Conservation (phyloP, 2,797 vertebrate species). For the Gorsachius magnificus region DNA sequence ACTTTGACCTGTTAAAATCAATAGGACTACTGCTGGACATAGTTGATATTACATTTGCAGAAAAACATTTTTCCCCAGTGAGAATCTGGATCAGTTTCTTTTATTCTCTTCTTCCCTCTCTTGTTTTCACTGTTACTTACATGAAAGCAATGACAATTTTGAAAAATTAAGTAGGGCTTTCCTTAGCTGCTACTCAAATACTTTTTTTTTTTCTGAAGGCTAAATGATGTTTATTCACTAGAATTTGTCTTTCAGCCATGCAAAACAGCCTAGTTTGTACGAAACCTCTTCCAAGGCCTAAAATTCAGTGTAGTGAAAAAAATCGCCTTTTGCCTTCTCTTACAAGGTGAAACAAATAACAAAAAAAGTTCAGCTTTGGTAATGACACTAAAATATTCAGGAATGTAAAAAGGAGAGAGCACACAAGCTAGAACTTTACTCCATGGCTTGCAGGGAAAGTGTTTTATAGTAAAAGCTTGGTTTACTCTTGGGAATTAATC, state of each 20-base stretch:
- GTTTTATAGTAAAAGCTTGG: constrained; percentile 68
- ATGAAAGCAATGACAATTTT: neutral
- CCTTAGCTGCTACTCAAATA: neutral
- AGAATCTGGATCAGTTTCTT: neutral
- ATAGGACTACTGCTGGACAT: neutral
- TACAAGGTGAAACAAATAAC: constrained; percentile 13
- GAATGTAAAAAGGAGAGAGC: constrained; percentile 21
- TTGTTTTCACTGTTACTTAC: neutral
- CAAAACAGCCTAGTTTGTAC: neutral
- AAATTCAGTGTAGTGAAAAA: neutral
- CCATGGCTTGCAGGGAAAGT: constrained; percentile 41
- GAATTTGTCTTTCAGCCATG: neutral
- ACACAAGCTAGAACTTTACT: constrained; percentile 8
- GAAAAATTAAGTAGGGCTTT: neutral
- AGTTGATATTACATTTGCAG: neutral
- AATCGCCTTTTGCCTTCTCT: neutral
- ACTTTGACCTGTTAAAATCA: constrained; percentile 7
- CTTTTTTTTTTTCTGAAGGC: neutral
- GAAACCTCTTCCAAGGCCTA: neutral
- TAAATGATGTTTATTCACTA: neutral
- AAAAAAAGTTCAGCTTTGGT: constrained; percentile 24
- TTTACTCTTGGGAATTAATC: constrained; percentile 61
- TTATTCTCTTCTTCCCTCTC: neutral
- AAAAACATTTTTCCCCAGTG: neutral
- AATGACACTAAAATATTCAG: constrained; percentile 63